phyloP scores from a whole-genome alignment of 2,888 invertebrate genomes.

The Smittia sp. region DNA sequence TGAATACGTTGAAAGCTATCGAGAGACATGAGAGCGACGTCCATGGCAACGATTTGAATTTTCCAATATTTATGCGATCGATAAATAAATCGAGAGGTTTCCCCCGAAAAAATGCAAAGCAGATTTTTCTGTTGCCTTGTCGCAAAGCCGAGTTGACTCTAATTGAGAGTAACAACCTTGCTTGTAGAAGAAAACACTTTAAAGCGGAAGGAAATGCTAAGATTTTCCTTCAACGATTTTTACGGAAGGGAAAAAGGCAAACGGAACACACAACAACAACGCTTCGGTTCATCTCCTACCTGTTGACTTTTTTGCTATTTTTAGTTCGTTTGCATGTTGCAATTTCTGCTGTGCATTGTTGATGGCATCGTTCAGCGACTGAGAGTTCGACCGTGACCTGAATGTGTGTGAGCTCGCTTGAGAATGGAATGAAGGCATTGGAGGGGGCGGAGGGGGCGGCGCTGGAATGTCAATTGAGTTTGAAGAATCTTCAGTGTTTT shows the following conservation, averaged over 20 bases:
- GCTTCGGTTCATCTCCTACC: conserved; percentile 16
- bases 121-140: too few species aligned
- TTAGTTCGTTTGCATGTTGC: background rate
- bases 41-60: too few species aligned
- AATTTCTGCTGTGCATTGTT: conserved; percentile 48
- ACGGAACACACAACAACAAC: background rate
- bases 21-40: too few species aligned
- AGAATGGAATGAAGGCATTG: conserved; percentile 41
- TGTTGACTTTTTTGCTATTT: conserved; percentile 47
- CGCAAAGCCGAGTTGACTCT: too few species aligned
- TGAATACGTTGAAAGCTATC: too few species aligned
- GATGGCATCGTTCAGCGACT: conserved; percentile 54
- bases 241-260: background rate
- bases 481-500: conserved; percentile 46
- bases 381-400: conserved; percentile 48
- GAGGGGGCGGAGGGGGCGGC: conserved; percentile 49
- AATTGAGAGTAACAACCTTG: too few species aligned
- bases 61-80: too few species aligned
- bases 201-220: too few species aligned
- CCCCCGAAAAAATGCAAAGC: too few species aligned
- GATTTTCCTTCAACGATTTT: background rate
- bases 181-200: too few species aligned
- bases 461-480: conserved; percentile 46
- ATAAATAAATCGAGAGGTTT: too few species aligned
- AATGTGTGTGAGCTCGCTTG: conserved; percentile 45